A percentile compares a stretch with the other conserved stretches of the same genome.
phyloP scores from a whole-genome alignment of 2,888 invertebrate genomes.

The Caradrina clavipalpis region DNA sequence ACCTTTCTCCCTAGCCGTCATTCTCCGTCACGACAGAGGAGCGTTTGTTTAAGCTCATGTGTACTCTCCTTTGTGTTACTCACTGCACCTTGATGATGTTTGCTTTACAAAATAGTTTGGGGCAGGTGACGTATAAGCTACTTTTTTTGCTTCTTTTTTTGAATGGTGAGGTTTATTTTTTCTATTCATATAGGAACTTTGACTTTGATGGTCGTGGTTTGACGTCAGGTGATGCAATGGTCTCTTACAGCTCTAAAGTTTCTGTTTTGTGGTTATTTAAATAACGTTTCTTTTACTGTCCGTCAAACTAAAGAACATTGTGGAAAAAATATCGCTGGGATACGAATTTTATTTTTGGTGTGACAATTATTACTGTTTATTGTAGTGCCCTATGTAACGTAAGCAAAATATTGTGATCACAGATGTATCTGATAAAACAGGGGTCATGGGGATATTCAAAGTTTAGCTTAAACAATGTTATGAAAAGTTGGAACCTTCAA shows the following conservation, averaged over 20 bases:
- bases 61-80: conserved; percentile 44
- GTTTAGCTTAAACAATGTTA: too few relatives aligned
- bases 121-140: conserved; percentile 32
- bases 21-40: conserved; percentile 1
- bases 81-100: conserved; percentile 60
- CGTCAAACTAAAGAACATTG: too few relatives aligned
- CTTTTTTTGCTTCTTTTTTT: conserved; percentile 14
- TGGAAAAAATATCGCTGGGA: too few relatives aligned
- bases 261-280: neutral
- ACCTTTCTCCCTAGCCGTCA: neutral
- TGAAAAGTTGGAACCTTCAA: too few relatives aligned
- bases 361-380: too few relatives aligned
- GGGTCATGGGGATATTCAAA: too few relatives aligned
- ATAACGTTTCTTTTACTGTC: too few relatives aligned
- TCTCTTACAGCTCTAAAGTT: neutral
- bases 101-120: conserved; percentile 66
- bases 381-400: too few relatives aligned
- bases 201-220: neutral
- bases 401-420: too few relatives aligned
- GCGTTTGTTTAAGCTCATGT: conserved; percentile 39
- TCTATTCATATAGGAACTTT: neutral
- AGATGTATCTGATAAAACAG: too few relatives aligned
- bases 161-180: conserved; percentile 12
- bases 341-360: too few relatives aligned
- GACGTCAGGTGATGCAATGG: neutral